phyloP scores from a whole-genome alignment of 2,113 vertebrate genomes.

The Rhipidura dahli region DNA sequence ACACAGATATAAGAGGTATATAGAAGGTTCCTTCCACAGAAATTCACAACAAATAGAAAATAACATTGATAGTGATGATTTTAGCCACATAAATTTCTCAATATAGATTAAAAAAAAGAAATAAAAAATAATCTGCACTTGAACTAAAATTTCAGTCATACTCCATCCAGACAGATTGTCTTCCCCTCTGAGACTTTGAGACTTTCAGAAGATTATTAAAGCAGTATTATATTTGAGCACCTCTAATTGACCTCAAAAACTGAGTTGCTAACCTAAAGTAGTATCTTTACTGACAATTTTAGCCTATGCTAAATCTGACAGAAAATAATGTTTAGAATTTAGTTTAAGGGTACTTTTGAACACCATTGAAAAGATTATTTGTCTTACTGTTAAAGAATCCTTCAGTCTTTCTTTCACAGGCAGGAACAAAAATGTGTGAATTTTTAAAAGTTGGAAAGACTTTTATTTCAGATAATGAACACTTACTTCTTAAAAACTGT shows the following conservation, averaged over 20 bases:
- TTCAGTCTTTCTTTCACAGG: background rate
- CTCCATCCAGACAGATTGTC: background rate
- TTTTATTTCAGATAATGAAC: background rate
- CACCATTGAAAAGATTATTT: background rate
- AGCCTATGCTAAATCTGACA: background rate
- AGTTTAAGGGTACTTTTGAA: background rate
- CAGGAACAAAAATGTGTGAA: background rate
- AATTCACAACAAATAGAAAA: background rate
- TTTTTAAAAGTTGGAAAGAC: background rate
- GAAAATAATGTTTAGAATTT: background rate
- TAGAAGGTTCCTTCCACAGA: background rate
- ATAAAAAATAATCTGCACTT: background rate
- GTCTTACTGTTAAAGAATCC: background rate
- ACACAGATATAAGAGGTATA: background rate
- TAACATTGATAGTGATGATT: background rate
- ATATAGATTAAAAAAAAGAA: background rate
- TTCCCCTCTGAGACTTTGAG: background rate
- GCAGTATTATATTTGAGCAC: background rate
- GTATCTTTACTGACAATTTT: background rate
- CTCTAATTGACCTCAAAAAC: background rate
- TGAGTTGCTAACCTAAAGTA: background rate
- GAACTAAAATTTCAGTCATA: background rate
- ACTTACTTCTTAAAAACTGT: background rate
- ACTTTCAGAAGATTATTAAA: background rate
- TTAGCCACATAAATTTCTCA: background rate